Evolutionary conservation across 64 coral and sea anemone species (phyloP).

Genomic region (Pachyseris speciosa): DNA sequence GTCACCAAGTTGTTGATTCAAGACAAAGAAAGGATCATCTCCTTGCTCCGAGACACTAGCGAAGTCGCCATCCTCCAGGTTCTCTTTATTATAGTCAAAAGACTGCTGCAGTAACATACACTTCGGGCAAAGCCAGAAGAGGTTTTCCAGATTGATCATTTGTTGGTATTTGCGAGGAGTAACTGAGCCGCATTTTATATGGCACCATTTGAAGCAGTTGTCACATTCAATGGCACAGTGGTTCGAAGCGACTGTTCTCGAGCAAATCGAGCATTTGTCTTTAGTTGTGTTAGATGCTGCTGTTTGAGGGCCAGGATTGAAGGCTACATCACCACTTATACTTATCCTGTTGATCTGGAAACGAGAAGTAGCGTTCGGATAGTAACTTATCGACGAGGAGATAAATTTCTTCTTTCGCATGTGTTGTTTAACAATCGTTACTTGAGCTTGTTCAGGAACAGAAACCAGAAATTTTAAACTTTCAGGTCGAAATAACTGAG

Average conservation of each 20-base stretch:
- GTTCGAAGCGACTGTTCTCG: slow-evolving; percentile 13
- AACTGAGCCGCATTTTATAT: slow-evolving; percentile 36
- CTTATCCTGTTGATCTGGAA: slow-evolving; percentile 11
- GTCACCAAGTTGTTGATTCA: slow-evolving; percentile 20
- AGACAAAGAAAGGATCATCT: neutral
- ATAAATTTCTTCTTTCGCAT: slow-evolving; percentile 37
- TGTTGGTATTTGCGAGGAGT: slow-evolving; percentile 10
- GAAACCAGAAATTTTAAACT: slow-evolving; percentile 12
- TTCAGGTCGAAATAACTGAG: slow-evolving; percentile 15
- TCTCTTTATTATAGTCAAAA: neutral
- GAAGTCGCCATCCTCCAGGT: neutral
- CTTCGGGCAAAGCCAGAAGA: slow-evolving; percentile 28
- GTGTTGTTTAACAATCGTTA: slow-evolving; percentile 10
- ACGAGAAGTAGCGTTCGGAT: slow-evolving; percentile 35
- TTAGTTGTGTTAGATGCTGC: neutral
- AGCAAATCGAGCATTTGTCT: slow-evolving; percentile 26
- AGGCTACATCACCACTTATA: slow-evolving; percentile 36
- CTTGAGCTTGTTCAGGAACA: slow-evolving; percentile 20
- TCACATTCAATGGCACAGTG: slow-evolving; percentile 34
- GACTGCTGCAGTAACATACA: slow-evolving; percentile 19
- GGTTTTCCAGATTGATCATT: slow-evolving; percentile 9
- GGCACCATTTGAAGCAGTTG: slow-evolving; percentile 26
- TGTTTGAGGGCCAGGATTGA: slow-evolving; percentile 30
- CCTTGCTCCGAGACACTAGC: neutral
- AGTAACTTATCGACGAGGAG: slow-evolving; percentile 12